These are phyloP conservation scores for Acanthopagrus latus DNA, from an alignment of 2,797 vertebrate genomes.

Conservation along the genomic window DNA sequence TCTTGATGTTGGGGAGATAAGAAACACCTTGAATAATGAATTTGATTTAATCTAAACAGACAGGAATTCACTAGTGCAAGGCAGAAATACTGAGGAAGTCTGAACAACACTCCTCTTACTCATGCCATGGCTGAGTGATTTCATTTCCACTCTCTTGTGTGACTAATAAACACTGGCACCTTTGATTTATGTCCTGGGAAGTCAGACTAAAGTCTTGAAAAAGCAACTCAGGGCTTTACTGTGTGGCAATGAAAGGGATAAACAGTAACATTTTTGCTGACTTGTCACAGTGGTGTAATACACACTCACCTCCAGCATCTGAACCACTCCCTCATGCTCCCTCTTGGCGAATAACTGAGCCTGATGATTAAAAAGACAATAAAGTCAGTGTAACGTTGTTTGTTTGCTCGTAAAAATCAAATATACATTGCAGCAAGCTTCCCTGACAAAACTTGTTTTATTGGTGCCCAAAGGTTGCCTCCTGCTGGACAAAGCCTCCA, in stretches of 20 bases:
- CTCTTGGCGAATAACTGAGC: slow-evolving; percentile 96
- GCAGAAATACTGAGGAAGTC: slow-evolving; percentile 12
- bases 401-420: slow-evolving; percentile 7
- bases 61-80: neutral
- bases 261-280: neutral
- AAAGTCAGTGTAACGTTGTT: slow-evolving; percentile 17
- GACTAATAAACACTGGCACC: neutral
- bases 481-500: slow-evolving; percentile 75
- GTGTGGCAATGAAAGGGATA: slow-evolving; percentile 23
- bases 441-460: slow-evolving; percentile 7
- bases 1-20: neutral
- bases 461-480: slow-evolving; percentile 72
- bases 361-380: slow-evolving; percentile 74
- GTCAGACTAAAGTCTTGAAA: neutral
- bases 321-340: slow-evolving; percentile 97
- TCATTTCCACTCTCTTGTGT: neutral
- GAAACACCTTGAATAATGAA: slow-evolving; percentile 29
- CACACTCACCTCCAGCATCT: slow-evolving; percentile 95
- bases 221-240: slow-evolving; percentile 13
- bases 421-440: neutral
- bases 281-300: slow-evolving; percentile 15
- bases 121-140: neutral
- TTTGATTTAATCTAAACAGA: neutral
- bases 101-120: slow-evolving; percentile 22
- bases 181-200: slow-evolving; percentile 14